Evolutionary conservation across 2,888 invertebrate genomes (phyloP).

Genomic region (Euplexia lucipara): DNA sequence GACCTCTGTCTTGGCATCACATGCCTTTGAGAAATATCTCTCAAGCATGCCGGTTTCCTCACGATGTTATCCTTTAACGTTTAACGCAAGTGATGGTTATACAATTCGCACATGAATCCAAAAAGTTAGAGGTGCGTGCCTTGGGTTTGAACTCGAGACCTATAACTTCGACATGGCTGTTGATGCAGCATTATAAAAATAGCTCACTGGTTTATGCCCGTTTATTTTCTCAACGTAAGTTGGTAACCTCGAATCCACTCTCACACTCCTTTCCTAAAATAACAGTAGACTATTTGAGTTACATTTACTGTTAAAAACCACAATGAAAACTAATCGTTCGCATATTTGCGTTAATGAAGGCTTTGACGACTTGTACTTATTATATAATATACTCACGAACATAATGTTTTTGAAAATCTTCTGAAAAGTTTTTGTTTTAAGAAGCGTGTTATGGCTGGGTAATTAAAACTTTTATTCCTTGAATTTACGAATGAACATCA

Average conservation of each 20-base stretch:
- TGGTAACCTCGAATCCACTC: background rate
- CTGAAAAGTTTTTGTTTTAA: background rate
- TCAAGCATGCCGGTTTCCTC: no score
- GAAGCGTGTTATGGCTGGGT: background rate
- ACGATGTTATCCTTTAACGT: no score
- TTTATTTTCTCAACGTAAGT: background rate
- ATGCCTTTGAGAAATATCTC: no score
- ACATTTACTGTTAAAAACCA: constrained; percentile 43
- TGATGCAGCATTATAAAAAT: no score
- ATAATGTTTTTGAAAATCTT: background rate
- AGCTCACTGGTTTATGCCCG: background rate
- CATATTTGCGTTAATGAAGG: constrained; percentile 28
- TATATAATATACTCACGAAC: background rate
- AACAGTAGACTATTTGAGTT: constrained; percentile 10
- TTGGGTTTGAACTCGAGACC: no score
- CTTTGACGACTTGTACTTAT: constrained; percentile 3
- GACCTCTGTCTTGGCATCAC: no score
- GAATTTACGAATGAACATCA: no score
- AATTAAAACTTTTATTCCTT: no score
- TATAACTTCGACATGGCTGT: no score
- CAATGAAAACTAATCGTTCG: constrained; percentile 56
- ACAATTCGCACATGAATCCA: no score
- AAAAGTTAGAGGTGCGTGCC: no score
- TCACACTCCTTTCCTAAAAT: constrained; percentile 5
- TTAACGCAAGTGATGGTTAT: no score